phyloP scores from a whole-genome alignment of 2,888 invertebrate species.

The Allolobophora icterica region DNA sequence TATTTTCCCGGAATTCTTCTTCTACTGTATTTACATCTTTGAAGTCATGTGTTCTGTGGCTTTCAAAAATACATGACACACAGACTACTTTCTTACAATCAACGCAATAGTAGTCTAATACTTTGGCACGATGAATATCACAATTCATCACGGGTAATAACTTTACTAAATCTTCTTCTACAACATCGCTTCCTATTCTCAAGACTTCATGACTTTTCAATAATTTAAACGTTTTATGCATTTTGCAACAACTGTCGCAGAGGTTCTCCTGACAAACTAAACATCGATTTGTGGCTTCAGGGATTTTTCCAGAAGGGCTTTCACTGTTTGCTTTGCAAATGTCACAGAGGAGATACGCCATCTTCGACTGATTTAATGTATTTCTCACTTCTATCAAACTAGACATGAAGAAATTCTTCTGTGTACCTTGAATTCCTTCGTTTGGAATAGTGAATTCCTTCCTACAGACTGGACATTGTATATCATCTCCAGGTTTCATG shows the following conservation, averaged over 20 bases:
- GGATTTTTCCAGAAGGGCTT: not conserved
- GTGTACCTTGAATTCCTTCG: not conserved
- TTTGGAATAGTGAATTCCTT: not conserved
- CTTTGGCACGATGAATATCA: not conserved
- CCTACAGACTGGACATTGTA: not conserved
- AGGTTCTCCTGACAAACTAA: not conserved
- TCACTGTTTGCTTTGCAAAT: not conserved
- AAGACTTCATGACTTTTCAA: not conserved
- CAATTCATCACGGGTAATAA: not conserved
- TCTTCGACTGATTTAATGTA: not conserved
- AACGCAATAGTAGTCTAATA: not conserved
- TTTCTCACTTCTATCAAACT: not conserved
- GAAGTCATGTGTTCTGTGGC: not conserved
- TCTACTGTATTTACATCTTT: conserved; percentile 5
- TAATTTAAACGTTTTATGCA: not conserved
- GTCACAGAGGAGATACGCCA: not conserved
- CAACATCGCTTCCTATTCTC: not conserved
- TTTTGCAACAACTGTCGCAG: not conserved
- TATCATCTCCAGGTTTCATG: not conserved
- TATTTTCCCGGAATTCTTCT: not conserved
- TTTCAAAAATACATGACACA: not conserved
- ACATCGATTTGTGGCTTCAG: not conserved
- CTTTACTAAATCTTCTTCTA: not conserved
- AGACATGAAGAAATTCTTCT: not conserved
- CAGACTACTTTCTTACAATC: conserved; percentile 5